Evolutionary conservation across 2,888 invertebrate genomes (phyloP).

Genomic region (Acronicta psi): DNA sequence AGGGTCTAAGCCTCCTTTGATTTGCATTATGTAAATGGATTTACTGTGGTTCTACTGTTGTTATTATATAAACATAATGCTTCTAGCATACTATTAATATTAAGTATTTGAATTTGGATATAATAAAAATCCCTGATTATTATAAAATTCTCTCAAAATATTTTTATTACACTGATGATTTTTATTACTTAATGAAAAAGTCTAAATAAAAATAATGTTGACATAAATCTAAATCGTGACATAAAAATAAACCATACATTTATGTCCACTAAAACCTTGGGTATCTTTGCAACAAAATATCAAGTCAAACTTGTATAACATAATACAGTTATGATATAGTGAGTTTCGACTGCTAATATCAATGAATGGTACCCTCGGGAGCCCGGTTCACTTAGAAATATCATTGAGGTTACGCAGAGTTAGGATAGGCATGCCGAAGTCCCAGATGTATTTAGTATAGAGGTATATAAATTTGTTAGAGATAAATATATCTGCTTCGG

Average conservation of each 20-base stretch:
- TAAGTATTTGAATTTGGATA: too few species aligned
- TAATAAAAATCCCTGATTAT: too few species aligned
- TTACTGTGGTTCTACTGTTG: slow-evolving; percentile 15
- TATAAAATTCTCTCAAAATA: too few species aligned
- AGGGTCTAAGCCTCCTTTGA: slow-evolving; percentile 42
- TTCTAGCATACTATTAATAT: too few species aligned
- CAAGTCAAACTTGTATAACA: slow-evolving; percentile 49
- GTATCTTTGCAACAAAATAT: slow-evolving; percentile 47
- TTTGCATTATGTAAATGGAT: slow-evolving; percentile 24
- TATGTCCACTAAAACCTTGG: slow-evolving; percentile 41
- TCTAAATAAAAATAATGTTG: background rate
- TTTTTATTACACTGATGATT: too few species aligned
- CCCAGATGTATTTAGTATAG: slow-evolving; percentile 52
- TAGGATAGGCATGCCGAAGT: slow-evolving; percentile 49
- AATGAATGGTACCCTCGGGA: slow-evolving; percentile 75
- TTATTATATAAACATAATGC: background rate
- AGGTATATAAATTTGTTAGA: slow-evolving; percentile 43
- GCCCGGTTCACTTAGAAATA: slow-evolving; percentile 57
- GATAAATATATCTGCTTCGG: slow-evolving; percentile 48
- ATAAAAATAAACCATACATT: slow-evolving; percentile 23
- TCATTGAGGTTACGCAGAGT: slow-evolving; percentile 63
- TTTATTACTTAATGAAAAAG: background rate
- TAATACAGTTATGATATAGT: slow-evolving; percentile 61
- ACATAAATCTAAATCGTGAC: background rate
- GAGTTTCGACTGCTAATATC: slow-evolving; percentile 71